phyloP scores from a whole-genome alignment of 2,113 vertebrate genomes.

The Leptosomus discolor region DNA sequence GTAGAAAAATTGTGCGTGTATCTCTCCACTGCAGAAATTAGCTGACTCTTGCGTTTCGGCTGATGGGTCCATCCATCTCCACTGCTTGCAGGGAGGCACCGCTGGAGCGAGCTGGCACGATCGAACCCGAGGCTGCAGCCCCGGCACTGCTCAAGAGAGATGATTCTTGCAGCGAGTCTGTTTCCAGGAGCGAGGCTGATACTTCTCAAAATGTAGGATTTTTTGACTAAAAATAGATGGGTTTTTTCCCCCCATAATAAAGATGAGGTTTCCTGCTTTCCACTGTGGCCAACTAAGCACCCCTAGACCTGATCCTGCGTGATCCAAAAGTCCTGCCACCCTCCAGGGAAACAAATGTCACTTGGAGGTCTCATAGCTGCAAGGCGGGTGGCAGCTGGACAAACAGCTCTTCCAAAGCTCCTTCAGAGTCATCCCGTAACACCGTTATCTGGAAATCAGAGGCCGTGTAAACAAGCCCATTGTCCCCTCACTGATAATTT shows the following conservation, averaged over 20 bases:
- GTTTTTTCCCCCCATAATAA: rapidly evolving
- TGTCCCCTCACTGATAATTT: rapidly evolving
- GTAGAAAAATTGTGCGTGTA: neutral
- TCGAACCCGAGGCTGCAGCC: neutral
- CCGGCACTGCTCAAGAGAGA: neutral
- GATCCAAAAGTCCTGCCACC: neutral
- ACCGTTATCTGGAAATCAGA: neutral
- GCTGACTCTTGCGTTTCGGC: neutral
- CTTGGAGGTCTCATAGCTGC: neutral
- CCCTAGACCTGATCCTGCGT: neutral
- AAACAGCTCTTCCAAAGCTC: neutral
- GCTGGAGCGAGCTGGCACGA: neutral
- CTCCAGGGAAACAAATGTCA: neutral
- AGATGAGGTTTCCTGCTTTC: neutral
- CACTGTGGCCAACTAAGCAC: neutral
- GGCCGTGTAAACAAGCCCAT: neutral
- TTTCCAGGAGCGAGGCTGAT: neutral
- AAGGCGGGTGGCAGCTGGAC: neutral
- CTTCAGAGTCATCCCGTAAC: neutral
- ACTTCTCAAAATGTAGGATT: neutral
- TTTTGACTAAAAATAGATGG: neutral
- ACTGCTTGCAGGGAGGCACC: neutral
- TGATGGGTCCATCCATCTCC: constrained; percentile 56
- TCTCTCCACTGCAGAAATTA: neutral
- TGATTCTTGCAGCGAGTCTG: neutral